These are phyloP conservation scores for Notolabrus celidotus DNA, from an alignment of 2,797 vertebrate species.

Conservation along the genomic window DNA sequence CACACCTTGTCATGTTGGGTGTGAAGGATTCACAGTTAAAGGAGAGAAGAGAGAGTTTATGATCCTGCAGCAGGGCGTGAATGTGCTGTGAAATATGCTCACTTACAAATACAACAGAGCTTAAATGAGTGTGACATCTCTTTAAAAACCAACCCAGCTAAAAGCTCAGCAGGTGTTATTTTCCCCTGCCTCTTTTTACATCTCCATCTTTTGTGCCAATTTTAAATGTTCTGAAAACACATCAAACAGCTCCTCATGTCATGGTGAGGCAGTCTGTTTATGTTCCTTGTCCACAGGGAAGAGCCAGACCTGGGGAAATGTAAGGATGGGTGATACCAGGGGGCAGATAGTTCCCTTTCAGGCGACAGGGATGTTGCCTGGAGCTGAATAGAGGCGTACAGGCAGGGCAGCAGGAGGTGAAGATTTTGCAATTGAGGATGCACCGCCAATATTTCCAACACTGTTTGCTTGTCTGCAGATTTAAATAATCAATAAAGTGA, in stretches of 20 bases:
- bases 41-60: neutral
- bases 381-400: too few relatives aligned
- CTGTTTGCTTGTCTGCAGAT: too few relatives aligned
- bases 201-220: neutral
- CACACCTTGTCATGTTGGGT: neutral
- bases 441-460: too few relatives aligned
- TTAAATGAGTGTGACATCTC: neutral
- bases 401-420: too few relatives aligned
- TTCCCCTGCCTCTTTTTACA: neutral
- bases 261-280: too few relatives aligned
- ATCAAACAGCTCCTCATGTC: neutral
- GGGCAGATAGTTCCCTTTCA: too few relatives aligned
- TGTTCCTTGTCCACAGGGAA: too few relatives aligned
- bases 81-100: neutral
- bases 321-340: too few relatives aligned
- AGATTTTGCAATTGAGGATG: too few relatives aligned
- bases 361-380: too few relatives aligned
- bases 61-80: neutral
- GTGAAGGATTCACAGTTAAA: neutral
- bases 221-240: neutral
- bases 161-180: neutral
- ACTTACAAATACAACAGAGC: neutral
- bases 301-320: too few relatives aligned
- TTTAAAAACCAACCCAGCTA: neutral
- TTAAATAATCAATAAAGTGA: too few relatives aligned